These are phyloP conservation scores for Antechinus flavipes DNA, from an alignment of 2,113 vertebrate genomes.

Conservation along the genomic window DNA sequence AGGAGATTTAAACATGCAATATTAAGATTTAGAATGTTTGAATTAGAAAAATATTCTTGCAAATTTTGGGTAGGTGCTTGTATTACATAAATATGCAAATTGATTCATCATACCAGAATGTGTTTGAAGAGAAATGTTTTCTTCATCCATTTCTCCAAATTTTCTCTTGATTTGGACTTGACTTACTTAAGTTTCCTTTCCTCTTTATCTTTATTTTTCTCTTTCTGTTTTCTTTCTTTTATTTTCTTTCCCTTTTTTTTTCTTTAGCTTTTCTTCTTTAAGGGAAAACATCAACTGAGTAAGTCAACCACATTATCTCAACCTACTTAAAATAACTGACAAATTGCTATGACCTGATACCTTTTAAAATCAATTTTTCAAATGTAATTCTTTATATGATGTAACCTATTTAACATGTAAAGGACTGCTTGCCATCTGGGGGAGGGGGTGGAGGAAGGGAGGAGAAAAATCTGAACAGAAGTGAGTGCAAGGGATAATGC, in stretches of 20 bases:
- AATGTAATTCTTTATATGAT: not conserved
- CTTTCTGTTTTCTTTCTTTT: not conserved
- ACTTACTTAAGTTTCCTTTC: not conserved
- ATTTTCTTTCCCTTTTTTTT: not conserved
- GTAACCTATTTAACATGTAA: too few species aligned
- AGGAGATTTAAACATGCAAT: not conserved
- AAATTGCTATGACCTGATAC: not conserved
- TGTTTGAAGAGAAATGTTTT: not conserved
- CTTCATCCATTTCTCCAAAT: conserved; percentile 8
- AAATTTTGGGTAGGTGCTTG: conserved; percentile 28
- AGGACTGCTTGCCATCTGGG: too few species aligned
- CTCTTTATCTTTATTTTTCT: not conserved
- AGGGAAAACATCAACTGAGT: not conserved
- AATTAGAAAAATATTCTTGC: not conserved
- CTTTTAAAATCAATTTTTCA: not conserved
- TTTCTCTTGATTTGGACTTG: not conserved
- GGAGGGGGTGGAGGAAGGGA: too few species aligned
- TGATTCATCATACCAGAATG: conserved; percentile 1
- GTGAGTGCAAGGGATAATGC: too few species aligned
- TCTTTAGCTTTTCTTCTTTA: not conserved
- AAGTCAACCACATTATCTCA: not conserved
- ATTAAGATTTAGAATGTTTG: not conserved
- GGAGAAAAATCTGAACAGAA: too few species aligned
- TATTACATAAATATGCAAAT: conserved; percentile 7
- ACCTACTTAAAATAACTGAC: not conserved